A percentile compares a stretch with the other conserved stretches of the same genome.
phyloP scores from a whole-genome alignment of 1,140 invertebrate species.

The Phymorhynchus buccinoides region DNA sequence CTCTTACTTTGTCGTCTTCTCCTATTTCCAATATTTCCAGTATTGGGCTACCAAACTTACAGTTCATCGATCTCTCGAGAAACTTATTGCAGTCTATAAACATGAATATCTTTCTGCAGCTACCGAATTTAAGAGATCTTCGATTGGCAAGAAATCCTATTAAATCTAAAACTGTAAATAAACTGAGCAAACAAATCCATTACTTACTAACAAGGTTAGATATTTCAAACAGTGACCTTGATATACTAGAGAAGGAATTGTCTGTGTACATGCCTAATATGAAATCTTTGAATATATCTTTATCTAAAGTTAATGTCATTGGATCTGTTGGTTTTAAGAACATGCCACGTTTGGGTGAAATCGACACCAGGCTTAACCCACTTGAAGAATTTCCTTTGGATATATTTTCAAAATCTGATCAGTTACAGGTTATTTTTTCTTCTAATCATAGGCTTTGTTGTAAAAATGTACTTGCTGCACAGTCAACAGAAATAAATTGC shows the following conservation, averaged over 20 bases:
- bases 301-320: neutral
- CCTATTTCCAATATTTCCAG: neutral
- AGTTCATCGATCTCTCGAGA: neutral
- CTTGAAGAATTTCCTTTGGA: slow-evolving; percentile 26
- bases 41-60: slow-evolving; percentile 1
- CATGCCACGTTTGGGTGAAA: neutral
- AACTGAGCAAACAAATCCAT: neutral
- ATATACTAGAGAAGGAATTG: neutral
- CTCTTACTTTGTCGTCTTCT: slow-evolving; percentile 14
- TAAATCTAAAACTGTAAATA: no score
- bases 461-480: slow-evolving; percentile 1
- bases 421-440: slow-evolving; percentile 36
- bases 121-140: neutral
- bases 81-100: neutral
- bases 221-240: neutral
- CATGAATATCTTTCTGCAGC: no score
- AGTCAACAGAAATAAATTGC: neutral
- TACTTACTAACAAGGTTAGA: neutral
- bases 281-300: slow-evolving; percentile 19
- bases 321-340: slow-evolving; percentile 2
- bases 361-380: slow-evolving; percentile 38
- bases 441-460: slow-evolving; percentile 51
- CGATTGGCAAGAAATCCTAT: neutral
- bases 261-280: neutral
- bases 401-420: slow-evolving; percentile 39